Evolutionary conservation across 1,140 invertebrate species (phyloP).

Genomic region (Anoplolepis gracilipes): DNA sequence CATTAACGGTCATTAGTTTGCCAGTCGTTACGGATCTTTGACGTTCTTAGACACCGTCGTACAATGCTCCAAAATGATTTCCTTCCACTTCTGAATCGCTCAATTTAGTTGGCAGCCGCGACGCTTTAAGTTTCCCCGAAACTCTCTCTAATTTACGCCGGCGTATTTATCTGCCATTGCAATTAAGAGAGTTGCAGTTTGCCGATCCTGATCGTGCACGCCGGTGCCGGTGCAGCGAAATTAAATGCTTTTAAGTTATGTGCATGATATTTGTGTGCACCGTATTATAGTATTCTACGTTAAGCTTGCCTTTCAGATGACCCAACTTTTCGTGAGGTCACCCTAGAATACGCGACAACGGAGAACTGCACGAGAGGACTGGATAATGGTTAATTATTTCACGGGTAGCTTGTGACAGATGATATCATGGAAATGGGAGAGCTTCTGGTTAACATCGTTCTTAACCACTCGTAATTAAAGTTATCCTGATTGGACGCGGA

Average conservation of each 20-base stretch:
- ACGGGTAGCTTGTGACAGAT: slow-evolving; percentile 53
- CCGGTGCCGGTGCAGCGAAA: slow-evolving; percentile 40
- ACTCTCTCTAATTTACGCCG: slow-evolving; percentile 64
- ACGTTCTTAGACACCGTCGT: slow-evolving; percentile 20
- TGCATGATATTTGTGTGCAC: slow-evolving; percentile 33
- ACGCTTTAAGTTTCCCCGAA: slow-evolving; percentile 63
- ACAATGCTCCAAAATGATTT: slow-evolving; percentile 56
- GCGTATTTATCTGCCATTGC: slow-evolving; percentile 65
- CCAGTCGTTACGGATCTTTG: slow-evolving; percentile 55
- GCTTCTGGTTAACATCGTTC: slow-evolving; percentile 6
- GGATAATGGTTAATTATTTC: slow-evolving; percentile 56
- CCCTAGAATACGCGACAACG: neutral
- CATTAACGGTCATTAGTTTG: slow-evolving; percentile 39
- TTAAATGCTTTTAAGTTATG: slow-evolving; percentile 50
- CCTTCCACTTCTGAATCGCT: slow-evolving; percentile 60
- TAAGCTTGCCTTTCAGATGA: slow-evolving; percentile 22
- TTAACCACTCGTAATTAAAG: slow-evolving; percentile 52
- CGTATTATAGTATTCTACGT: slow-evolving; percentile 42
- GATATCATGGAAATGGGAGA: slow-evolving; percentile 40
- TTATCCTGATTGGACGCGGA: slow-evolving; percentile 19
- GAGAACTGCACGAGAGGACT: slow-evolving; percentile 5
- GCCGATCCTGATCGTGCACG: slow-evolving; percentile 22
- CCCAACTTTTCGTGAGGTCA: slow-evolving; percentile 27
- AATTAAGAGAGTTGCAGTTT: slow-evolving; percentile 63
- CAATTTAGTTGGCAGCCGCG: slow-evolving; percentile 59